phyloP scores from a whole-genome alignment of 2,113 vertebrate genomes.

The Corythaixoides concolor region DNA sequence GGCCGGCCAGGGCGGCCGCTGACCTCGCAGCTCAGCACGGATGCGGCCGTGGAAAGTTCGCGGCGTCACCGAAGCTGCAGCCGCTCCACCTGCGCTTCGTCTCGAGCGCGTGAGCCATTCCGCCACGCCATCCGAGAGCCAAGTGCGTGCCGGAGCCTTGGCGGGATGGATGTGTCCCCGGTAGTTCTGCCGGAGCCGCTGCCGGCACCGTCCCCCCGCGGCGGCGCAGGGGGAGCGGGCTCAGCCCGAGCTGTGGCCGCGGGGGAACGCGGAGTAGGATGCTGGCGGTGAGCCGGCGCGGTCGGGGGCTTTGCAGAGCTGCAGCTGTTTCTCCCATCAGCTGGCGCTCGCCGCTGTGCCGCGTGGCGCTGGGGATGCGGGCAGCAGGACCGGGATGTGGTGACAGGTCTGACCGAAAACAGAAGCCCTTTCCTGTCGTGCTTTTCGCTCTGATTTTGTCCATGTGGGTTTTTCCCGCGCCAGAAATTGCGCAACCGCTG shows the following conservation, averaged over 20 bases:
- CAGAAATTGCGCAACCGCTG: background rate
- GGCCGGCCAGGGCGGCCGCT: background rate
- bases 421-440: background rate
- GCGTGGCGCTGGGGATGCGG: background rate
- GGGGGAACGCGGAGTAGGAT: background rate
- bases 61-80: background rate
- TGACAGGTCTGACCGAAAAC: conserved; percentile 13
- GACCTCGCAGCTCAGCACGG: background rate
- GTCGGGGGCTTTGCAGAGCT: background rate
- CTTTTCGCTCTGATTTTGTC: background rate
- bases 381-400: background rate
- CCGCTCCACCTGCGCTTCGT: background rate
- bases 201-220: background rate
- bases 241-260: background rate
- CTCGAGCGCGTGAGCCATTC: background rate
- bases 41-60: background rate
- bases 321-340: background rate
- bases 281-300: fast-evolving
- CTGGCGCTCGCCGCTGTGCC: fast-evolving
- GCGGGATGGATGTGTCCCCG: background rate
- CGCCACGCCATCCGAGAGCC: fast-evolving
- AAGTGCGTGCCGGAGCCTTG: background rate
- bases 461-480: background rate
- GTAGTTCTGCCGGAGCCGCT: background rate
- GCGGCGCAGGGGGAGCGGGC: too few species aligned